Evolutionary conservation across 1,140 invertebrate genomes (phyloP).

Genomic region (Drosophila melanica): DNA sequence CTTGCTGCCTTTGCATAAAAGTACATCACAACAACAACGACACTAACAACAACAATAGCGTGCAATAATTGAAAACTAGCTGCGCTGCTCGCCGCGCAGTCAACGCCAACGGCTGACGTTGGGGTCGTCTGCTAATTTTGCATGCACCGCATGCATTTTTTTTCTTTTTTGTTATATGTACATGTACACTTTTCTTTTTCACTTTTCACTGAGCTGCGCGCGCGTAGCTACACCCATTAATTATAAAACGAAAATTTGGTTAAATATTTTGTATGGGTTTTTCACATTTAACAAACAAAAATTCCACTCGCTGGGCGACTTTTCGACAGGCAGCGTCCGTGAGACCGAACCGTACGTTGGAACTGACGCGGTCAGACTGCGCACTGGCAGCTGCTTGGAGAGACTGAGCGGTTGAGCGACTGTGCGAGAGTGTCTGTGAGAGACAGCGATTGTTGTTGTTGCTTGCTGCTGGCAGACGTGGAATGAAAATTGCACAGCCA

Average conservation of each 20-base stretch:
- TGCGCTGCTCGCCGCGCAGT: conserved; percentile 24
- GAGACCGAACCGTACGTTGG: conserved; percentile 42
- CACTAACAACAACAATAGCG: conserved; percentile 20
- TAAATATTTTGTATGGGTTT: conserved; percentile 28
- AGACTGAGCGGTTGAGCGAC: conserved; percentile 9
- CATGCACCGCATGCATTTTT: conserved; percentile 42
- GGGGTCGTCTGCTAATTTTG: conserved; percentile 53
- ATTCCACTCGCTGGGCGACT: conserved; percentile 30
- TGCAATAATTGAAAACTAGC: conserved; percentile 58
- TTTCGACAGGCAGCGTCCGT: conserved; percentile 43
- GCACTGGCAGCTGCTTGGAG: conserved; percentile 7
- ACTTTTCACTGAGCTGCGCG: conserved; percentile 39
- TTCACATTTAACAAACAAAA: conserved; percentile 36
- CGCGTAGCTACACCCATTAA: conserved; percentile 17
- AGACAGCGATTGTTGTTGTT: conserved; percentile 15
- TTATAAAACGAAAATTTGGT: conserved; percentile 11
- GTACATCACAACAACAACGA: conserved; percentile 19
- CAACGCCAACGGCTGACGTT: conserved; percentile 17
- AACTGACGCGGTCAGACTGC: conserved; percentile 44
- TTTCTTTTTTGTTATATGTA: conserved; percentile 6
- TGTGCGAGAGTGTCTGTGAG: conserved; percentile 8
- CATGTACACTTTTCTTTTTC: conserved; percentile 33
- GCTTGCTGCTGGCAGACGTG: conserved; percentile 34
- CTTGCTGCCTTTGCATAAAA: conserved; percentile 47
- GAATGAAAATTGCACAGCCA: conserved; percentile 48